Percentiles rank a stretch among this genome's conserved stretches.
These are phyloP conservation scores for Hycleus cichorii DNA, from an alignment of 1,140 invertebrate species.

Conservation along the genomic window DNA sequence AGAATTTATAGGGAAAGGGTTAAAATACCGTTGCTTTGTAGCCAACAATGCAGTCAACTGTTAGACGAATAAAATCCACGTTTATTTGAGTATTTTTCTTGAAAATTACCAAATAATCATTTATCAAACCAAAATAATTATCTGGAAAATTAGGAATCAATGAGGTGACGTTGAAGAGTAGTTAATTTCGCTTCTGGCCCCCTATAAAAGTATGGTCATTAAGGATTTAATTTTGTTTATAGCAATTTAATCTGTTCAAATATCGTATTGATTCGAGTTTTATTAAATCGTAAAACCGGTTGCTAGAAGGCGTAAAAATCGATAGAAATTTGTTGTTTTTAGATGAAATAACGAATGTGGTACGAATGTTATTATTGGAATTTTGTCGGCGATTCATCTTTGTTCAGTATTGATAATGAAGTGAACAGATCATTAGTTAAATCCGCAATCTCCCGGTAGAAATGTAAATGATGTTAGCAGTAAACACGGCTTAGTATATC, in stretches of 20 bases:
- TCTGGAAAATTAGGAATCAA: too few relatives aligned
- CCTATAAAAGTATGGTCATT: neutral
- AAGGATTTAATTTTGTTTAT: conserved; percentile 11
- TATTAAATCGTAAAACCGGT: conserved; percentile 10
- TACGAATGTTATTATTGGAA: too few relatives aligned
- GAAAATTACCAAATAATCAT: too few relatives aligned
- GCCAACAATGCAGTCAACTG: too few relatives aligned
- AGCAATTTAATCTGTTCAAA: conserved; percentile 11
- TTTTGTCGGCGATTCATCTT: too few relatives aligned
- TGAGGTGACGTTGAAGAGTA: too few relatives aligned
- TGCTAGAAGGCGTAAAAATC: neutral
- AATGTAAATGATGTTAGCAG: conserved; percentile 33
- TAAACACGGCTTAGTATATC: conserved; percentile 34
- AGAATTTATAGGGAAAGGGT: conserved; percentile 31
- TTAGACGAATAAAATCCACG: too few relatives aligned
- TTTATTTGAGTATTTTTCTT: too few relatives aligned
- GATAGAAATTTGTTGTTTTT: neutral
- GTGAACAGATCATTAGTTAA: conserved; percentile 27
- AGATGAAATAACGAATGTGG: too few relatives aligned
- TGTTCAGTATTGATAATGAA: conserved; percentile 13
- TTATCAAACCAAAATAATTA: too few relatives aligned
- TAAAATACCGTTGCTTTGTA: conserved; percentile 11
- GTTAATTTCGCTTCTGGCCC: too few relatives aligned
- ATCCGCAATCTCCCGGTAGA: conserved; percentile 25
- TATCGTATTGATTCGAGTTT: neutral